Evolutionary conservation across 2,888 invertebrate species (phyloP).

Genomic region (Drosophila prolongata): DNA sequence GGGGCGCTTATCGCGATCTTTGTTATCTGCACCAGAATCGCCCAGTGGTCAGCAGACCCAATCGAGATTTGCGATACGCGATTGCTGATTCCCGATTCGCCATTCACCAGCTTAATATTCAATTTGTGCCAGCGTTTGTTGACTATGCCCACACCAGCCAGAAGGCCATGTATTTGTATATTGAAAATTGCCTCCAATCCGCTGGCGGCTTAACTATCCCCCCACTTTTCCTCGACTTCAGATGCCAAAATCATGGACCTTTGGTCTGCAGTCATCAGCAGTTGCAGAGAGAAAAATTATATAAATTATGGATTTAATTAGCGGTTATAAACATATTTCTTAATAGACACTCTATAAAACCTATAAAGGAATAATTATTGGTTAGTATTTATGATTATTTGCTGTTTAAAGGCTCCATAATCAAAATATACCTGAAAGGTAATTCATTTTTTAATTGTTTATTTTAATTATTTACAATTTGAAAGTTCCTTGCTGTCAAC

Average conservation of each 20-base stretch:
- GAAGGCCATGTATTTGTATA: constrained; percentile 65
- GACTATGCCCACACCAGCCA: constrained; percentile 41
- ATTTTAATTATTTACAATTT: too few species aligned
- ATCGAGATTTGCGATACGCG: constrained; percentile 6
- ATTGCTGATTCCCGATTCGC: constrained; percentile 4
- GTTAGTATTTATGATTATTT: too few species aligned
- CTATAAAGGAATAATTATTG: too few species aligned
- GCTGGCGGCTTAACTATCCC: constrained; percentile 53
- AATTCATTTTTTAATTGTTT: too few species aligned
- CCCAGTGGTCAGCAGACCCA: constrained; percentile 32
- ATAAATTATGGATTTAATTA: neutral
- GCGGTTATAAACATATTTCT: too few species aligned
- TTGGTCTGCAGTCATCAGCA: constrained; percentile 1
- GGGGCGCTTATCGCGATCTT: constrained; percentile 66
- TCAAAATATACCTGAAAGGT: too few species aligned
- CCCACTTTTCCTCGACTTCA: neutral
- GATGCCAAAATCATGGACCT: constrained; percentile 11
- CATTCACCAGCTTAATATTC: constrained; percentile 69
- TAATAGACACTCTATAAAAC: too few species aligned
- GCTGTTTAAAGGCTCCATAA: too few species aligned
- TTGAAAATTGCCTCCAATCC: constrained; percentile 57
- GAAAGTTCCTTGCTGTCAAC: too few species aligned
- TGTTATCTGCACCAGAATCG: constrained; percentile 57
- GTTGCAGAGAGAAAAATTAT: constrained; percentile 16
- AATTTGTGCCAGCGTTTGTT: constrained; percentile 74